phyloP scores from a whole-genome alignment of 2,113 vertebrate species.

The Pelecanoides urinatrix region DNA sequence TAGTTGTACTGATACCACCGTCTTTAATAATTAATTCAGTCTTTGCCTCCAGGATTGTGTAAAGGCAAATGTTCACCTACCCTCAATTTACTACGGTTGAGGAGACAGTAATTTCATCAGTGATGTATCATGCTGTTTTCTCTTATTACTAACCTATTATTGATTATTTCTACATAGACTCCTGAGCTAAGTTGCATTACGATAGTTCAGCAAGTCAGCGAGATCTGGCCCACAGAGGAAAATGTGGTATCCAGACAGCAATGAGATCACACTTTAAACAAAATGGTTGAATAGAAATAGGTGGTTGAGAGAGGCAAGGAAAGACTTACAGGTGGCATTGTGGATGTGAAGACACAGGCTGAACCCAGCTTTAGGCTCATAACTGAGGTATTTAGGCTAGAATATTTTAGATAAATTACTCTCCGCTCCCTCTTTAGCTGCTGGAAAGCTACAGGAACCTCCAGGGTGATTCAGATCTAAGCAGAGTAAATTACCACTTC shows the following conservation, averaged over 20 bases:
- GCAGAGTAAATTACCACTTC: not conserved
- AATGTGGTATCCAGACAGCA: not conserved
- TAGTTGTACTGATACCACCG: not conserved
- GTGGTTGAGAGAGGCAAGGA: not conserved
- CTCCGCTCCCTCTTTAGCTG: not conserved
- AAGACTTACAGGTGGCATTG: not conserved
- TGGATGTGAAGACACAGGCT: not conserved
- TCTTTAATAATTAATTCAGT: slow-evolving; percentile 3
- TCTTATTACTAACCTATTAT: not conserved
- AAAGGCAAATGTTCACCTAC: not conserved
- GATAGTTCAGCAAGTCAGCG: not conserved
- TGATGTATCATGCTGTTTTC: not conserved
- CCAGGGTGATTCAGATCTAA: not conserved
- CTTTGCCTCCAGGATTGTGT: not conserved
- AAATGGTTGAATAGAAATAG: not conserved
- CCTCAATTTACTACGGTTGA: not conserved
- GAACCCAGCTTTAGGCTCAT: not conserved
- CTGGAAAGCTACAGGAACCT: not conserved
- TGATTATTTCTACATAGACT: not conserved
- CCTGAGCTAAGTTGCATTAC: not conserved
- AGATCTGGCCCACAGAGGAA: not conserved
- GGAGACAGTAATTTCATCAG: not conserved
- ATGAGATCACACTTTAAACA: not conserved
- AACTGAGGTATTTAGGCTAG: not conserved
- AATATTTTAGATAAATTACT: not conserved